A percentile compares a stretch with the other conserved stretches of the same genome.
Evolutionary conservation across 2,888 invertebrate species (phyloP).

Genomic region (Panopea generosa): DNA sequence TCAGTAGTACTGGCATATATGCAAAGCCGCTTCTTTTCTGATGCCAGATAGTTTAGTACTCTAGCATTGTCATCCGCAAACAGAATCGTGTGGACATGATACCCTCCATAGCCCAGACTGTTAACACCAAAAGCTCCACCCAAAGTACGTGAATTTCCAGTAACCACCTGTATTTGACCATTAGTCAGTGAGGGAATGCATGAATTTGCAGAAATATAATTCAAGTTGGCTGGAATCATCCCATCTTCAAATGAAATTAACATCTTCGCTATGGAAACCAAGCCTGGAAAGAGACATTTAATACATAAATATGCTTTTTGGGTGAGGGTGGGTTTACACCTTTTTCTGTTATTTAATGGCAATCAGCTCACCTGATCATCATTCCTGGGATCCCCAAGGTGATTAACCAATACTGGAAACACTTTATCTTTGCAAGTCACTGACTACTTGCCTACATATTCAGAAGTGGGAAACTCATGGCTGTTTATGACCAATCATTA

Average conservation of each 20-base stretch:
- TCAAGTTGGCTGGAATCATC: constrained; percentile 95
- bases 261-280: constrained; percentile 95
- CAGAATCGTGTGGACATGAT: constrained; percentile 84
- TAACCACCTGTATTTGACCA: constrained; percentile 88
- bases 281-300: constrained; percentile 87
- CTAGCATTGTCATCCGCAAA: constrained; percentile 85
- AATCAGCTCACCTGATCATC: too few relatives aligned
- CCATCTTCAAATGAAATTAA: constrained; percentile 97
- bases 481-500: too few relatives aligned
- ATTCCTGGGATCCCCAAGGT: too few relatives aligned
- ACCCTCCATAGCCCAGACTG: constrained; percentile 98
- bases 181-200: constrained; percentile 95
- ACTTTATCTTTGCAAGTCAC: too few relatives aligned
- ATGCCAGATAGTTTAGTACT: constrained; percentile 68
- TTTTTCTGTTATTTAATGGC: too few relatives aligned
- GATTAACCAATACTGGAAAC: too few relatives aligned
- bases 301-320: too few relatives aligned
- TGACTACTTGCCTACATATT: too few relatives aligned
- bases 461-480: too few relatives aligned
- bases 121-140: constrained; percentile 97
- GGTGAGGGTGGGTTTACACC: too few relatives aligned
- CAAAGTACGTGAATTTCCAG: constrained; percentile 92
- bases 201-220: constrained; percentile 93
- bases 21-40: constrained; percentile 89
- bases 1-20: constrained; percentile 94